Base-by-base conservation (phyloP, 2,113 vertebrate genomes). In the Oncorhynchus clarkii region DNA sequence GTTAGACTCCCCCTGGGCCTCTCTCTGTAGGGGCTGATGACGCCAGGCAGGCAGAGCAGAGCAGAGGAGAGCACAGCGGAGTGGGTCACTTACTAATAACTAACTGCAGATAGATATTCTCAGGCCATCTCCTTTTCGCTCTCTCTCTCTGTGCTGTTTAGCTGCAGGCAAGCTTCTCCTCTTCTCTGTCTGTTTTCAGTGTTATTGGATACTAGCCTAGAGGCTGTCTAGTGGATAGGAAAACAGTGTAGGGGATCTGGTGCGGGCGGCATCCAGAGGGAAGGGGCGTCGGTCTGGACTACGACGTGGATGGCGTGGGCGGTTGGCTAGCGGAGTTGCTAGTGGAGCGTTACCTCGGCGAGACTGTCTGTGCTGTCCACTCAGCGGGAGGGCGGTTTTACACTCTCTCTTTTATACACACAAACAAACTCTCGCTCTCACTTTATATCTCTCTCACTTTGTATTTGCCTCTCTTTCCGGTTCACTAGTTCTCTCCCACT, bases 391-490 rank as follows among this genome's bases (percentile, higher is more conserved):
- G 20, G 54, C 1, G 2, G 54, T 57, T 67, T 62, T 8, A 64
- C 72, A 26, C 60, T 27, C 24, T 49, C 31, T 34, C 26, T 45
- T 12, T 77, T 64, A 16, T 4, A 66, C 60, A 66, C 48, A 67
- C 49, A 4, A 34, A 27, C 71, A 72, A 74, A 65, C 57, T 75
- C 29, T 74, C 48, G 59, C 78, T 45, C 39, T 45, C 39, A 39
- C 39, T 39, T 39, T 39, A 39, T 39, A 45, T 75, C 27, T 74
- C 59, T 64, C 78, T 78, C 67, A 72, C 78, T 86, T 70, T 85
- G 78, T 85, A 82, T 76, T 49, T 68, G 34, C 34, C 67, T 70
- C 67, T 22, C 3, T 24, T 31, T 68, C 67, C 12, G 8, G n/a
- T 29, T 70, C 39, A 13, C 22, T 70, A 22, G 13, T 26, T 34